Evolutionary conservation across 2,113 vertebrate genomes (phyloP).

Genomic region (Vulpes lagopus): DNA sequence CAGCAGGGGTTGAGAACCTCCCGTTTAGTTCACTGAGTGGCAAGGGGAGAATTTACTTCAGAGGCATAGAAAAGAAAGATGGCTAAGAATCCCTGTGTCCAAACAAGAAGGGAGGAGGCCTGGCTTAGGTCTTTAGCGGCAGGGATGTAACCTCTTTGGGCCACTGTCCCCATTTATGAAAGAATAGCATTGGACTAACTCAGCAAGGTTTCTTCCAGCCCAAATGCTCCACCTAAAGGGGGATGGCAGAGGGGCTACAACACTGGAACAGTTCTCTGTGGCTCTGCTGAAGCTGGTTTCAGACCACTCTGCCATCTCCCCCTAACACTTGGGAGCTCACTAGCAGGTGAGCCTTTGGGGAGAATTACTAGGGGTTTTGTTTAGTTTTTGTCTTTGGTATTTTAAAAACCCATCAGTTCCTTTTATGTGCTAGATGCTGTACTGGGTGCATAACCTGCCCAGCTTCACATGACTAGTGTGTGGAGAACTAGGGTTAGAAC

Average conservation of each 20-base stretch:
- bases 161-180: neutral
- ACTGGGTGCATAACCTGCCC: neutral
- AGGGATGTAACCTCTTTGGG: neutral
- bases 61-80: constrained; percentile 19
- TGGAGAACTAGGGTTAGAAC: neutral
- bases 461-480: neutral
- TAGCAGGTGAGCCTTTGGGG: neutral
- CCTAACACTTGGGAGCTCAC: neutral
- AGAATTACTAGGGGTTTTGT: neutral
- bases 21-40: neutral
- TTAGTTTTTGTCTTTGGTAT: neutral
- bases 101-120: neutral
- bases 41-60: neutral
- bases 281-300: neutral
- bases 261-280: neutral
- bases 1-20: neutral
- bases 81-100: neutral
- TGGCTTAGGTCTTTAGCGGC: neutral
- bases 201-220: neutral
- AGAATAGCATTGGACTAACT: neutral
- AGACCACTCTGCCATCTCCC: neutral
- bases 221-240: neutral
- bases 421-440: neutral
- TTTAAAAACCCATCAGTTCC: neutral
- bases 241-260: neutral